Percentiles rank a stretch among this genome's conserved stretches.
Evolutionary conservation across 2,888 invertebrate species (phyloP).

Genomic region (Chaitophorus viminalis): DNA sequence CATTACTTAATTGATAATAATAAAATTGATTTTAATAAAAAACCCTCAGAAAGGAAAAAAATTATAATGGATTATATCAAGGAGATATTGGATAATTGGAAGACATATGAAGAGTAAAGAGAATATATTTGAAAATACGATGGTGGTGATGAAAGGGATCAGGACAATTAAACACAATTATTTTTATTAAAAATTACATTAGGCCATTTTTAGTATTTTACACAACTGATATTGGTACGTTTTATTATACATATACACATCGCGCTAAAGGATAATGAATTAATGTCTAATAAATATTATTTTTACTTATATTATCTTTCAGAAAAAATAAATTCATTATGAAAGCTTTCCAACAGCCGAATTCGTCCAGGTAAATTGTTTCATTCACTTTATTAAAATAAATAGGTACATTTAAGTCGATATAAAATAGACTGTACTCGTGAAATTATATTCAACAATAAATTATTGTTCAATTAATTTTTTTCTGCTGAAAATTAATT

Average conservation of each 20-base stretch:
- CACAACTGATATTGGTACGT: background rate
- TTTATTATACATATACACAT: background rate
- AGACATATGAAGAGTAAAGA: too few species aligned
- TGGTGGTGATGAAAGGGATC: too few species aligned
- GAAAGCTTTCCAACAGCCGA: background rate
- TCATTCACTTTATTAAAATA: background rate
- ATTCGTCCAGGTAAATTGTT: background rate
- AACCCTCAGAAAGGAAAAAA: too few species aligned
- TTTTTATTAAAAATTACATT: too few species aligned
- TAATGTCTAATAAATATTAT: too few species aligned
- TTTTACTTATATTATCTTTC: background rate
- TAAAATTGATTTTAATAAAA: too few species aligned
- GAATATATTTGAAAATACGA: too few species aligned
- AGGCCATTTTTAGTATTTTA: too few species aligned
- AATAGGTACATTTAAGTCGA: background rate
- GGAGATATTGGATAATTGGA: too few species aligned
- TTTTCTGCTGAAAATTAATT: background rate
- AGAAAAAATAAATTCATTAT: background rate
- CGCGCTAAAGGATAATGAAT: background rate
- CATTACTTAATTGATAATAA: too few species aligned
- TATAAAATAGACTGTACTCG: background rate
- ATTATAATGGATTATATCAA: too few species aligned
- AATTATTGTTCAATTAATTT: background rate
- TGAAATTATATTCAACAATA: background rate
- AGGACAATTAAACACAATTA: too few species aligned